Base-by-base conservation (phyloP, 2,888 invertebrate species). In the Eupeodes latifasciatus region DNA sequence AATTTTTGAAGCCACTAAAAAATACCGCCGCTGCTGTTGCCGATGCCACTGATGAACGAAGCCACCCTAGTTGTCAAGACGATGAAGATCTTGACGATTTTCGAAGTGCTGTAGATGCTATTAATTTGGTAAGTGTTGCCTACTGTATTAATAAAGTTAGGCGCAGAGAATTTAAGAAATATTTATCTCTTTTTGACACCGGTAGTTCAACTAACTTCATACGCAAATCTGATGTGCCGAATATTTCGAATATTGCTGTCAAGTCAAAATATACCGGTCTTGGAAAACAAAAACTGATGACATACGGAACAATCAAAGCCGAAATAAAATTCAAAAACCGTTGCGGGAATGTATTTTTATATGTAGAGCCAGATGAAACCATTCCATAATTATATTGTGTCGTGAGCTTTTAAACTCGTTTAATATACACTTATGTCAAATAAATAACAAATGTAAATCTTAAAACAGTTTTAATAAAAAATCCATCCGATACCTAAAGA, bases 181-280 rank as follows among this genome's bases (percentile, higher is more conserved):
- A 55, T 80, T 62, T 80, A 57, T 62, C 71, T 36, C 72, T 49
- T 78, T 59, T 78, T 69, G 78, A 36, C 55, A 80, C 44, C 27
- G 27, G 27, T 27, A 27, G 27, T 27, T 2, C 27, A 16, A 79
- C 47, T 79, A 79, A 79, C 19, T 71, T 79, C n/a, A 57, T 77
- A 7, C 66, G 66, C 4, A 77, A 62, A 44, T 36, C 71, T 51
- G 61, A 71, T 12, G 79, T 71, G 12, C 53, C 79, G 44, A 9
- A 10, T 16, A 16, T 53, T 53, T 9, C 19, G 44, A 69, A 40
- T 3, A 16, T 12, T 12, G 78, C 61, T 62, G 62, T 71, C 1
- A 53, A 51, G 9, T 71, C 61, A 4, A 71, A 62, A 14, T 64
- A 72, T 19, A 53, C 9, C 16, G 64, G 64, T 6, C 62, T 72